Evolutionary conservation across 2,797 vertebrate genomes (phyloP).

Genomic region (Sciaenops ocellatus): DNA sequence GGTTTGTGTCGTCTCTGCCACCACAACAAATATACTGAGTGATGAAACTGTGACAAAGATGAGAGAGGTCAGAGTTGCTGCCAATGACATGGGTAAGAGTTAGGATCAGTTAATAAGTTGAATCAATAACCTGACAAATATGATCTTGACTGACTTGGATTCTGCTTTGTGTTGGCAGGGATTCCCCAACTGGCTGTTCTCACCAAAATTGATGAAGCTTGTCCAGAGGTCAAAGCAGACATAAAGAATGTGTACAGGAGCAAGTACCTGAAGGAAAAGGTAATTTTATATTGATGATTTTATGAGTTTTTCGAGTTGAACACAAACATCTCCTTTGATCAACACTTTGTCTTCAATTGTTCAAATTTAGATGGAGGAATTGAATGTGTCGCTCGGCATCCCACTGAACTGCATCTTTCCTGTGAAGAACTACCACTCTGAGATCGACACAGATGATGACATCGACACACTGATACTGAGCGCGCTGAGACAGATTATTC

Average conservation of each 20-base stretch:
- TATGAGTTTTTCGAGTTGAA: no score
- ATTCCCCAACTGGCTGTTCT: slow-evolving; percentile 62
- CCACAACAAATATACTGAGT: not conserved
- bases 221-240: slow-evolving; percentile 24
- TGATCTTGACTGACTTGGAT: no score
- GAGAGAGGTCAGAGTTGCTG: slow-evolving; percentile 42
- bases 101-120: no score
- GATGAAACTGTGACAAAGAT: slow-evolving; percentile 11
- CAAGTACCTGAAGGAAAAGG: slow-evolving; percentile 50
- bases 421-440: slow-evolving; percentile 74
- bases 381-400: slow-evolving; percentile 69
- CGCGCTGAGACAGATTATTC: slow-evolving; percentile 63
- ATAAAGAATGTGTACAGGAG: slow-evolving; percentile 22
- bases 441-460: not conserved
- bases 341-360: not conserved
- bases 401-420: slow-evolving; percentile 77
- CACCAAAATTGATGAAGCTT: slow-evolving; percentile 64
- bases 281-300: not conserved
- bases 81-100: slow-evolving; percentile 54
- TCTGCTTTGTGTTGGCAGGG: slow-evolving; percentile 9
- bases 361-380: slow-evolving; percentile 56
- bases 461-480: slow-evolving; percentile 49
- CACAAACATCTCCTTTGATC: not conserved
- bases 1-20: slow-evolving; percentile 51
- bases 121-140: not conserved